These are phyloP conservation scores for Eupithecia pulchellata DNA, from an alignment of 2,888 invertebrate species.

Conservation along the genomic window DNA sequence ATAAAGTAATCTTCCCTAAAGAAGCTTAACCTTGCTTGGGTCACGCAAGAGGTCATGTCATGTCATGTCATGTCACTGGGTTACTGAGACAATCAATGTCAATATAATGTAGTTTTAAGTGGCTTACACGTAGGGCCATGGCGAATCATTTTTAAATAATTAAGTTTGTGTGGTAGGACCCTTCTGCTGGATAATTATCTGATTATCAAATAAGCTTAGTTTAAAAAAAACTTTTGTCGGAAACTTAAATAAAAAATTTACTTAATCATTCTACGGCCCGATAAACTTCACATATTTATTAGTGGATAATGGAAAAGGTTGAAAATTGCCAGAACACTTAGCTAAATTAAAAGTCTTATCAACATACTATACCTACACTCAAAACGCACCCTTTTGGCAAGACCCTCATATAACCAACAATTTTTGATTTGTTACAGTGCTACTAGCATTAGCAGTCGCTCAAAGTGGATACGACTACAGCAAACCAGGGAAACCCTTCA, in stretches of 20 bases:
- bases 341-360: too few species aligned
- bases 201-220: not conserved
- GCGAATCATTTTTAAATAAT: not conserved
- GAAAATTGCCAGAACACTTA: too few species aligned
- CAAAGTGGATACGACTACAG: slow-evolving; percentile 92
- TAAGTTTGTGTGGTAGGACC: not conserved
- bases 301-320: too few species aligned
- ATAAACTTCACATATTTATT: too few species aligned
- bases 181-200: not conserved
- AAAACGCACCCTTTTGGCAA: not conserved
- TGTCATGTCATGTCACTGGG: too few species aligned
- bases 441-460: slow-evolving; percentile 69
- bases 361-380: not conserved
- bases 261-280: too few species aligned
- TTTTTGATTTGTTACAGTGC: slow-evolving; percentile 64
- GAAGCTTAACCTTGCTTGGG: not conserved
- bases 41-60: slow-evolving; percentile 1
- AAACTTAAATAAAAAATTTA: not conserved
- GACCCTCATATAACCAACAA: not conserved
- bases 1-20: not conserved
- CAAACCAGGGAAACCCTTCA: slow-evolving; percentile 87
- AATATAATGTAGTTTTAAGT: slow-evolving; percentile 16
- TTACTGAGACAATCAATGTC: not conserved
- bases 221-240: not conserved
- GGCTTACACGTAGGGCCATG: not conserved